Base-by-base conservation (phyloP, 35 echinoderm and acorn worm species). In the Patiria miniata region DNA sequence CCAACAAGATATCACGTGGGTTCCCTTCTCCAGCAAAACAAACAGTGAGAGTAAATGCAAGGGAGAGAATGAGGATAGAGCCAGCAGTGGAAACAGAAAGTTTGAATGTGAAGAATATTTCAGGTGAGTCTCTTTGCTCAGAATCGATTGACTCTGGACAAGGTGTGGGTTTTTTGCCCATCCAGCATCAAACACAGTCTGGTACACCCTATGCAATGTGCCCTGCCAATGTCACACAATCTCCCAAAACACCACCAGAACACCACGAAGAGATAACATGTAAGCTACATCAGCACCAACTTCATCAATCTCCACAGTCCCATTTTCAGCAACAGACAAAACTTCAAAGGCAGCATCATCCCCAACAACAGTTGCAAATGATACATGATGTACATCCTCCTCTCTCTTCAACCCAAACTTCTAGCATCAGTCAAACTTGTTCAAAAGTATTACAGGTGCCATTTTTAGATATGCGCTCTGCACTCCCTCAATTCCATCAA, bases 141-240 rank as follows among this genome's bases (percentile, higher is more conserved):
- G 82, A 54, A 22, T 91, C 89, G 2, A 89, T 95, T 0, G 96
- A 99, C 53, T 77, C 94, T 1, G 96, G 96, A 47, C 96, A 94
- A 54, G 79, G 92, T 36, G 36, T 99, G 39, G 96, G 96, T 21
- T 92, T 94, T 57, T 79, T 95, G 44, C 92, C 92, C 7, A 59
- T 95, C 42, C 93, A 91, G 19, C 89, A 91, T 61, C 81, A 78
- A 40, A 36, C 51, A 39, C 78, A 87, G 58, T 51, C 91, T 78
- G 87, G 84, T n/a, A 80, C 84, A 32, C 86, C 95, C 36, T 88
- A 91, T 21, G 83, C 91, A 36, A 84, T 92, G 15, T 82, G 92
- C 55, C 89, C 76, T 17, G 79, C 83, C 53, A 78, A 76, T 86
- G 79, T 37, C 79, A 87, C 38, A 89, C 93, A 59, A 60, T 90